Evolutionary conservation across 2,113 vertebrate species (phyloP), one percentile per base, ranked within the genome.

Genomic region (Clarias magur): DNA sequence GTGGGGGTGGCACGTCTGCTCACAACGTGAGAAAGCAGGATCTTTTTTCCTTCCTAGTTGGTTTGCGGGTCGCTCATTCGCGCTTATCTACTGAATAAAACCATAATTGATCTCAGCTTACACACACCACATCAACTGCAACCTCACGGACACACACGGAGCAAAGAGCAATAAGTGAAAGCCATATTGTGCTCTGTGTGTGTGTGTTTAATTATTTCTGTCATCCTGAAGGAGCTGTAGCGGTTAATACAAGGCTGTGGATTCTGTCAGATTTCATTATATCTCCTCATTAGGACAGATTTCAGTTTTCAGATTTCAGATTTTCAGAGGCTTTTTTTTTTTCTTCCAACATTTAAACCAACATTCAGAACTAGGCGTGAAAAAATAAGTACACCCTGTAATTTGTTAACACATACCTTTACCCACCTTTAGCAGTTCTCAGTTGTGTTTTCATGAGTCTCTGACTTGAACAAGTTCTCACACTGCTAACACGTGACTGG

Each of bases 91-190:
- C 34, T 88, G 67, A 84, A 73, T 34, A 21, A 56, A 11, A 62
- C 83, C 76, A 70, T 88, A 82, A 88, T 85, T 83, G 56, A 63
- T 73, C 76, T 59, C 76, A 19, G 87, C 67, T 75, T 85, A 86
- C 76, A 80, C 53, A 80, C 85, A 70, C 85, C 76, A 86, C 85
- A 86, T 85, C 60, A 80, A 38, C 11, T 42, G 11, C n/a, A 30
- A 62, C 70, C 68, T 68, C 86, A 87, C 12, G 83, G 53, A 88
- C 80, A 83, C 86, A 88, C 62, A 87, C 16, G 75, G 53, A 30
- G 27, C 76, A 80, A 17, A 60, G 60, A 42, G 34, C 60, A 63
- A 11, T 81, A 60, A 42, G 84, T 67, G 75, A 80, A 86, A 80
- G 48, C 67, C 60, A 63, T 42, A 54, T 9, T 42, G 30, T 62